Conservation (phyloP, 1,140 invertebrate genomes). For the Aphelenchoides besseyi region DNA sequence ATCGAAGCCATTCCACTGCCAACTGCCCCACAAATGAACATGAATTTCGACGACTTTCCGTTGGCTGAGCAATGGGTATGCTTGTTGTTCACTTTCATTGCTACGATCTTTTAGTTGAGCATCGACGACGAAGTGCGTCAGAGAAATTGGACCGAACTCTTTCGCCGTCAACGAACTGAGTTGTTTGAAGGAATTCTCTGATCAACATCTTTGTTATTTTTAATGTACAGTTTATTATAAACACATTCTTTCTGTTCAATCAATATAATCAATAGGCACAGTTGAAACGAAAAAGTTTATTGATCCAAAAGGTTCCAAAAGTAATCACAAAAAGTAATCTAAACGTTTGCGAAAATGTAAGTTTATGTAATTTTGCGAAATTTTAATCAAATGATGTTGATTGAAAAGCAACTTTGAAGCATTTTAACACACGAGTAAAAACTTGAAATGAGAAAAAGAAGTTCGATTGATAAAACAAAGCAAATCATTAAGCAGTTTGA, state of each 20-base stretch:
- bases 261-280: not conserved
- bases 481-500: no score
- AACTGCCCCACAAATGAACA: not conserved
- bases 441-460: no score
- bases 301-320: conserved; percentile 4
- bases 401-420: no score
- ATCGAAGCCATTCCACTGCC: not conserved
- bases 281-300: conserved; percentile 8
- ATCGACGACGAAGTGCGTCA: not conserved
- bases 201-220: not conserved
- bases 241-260: not conserved
- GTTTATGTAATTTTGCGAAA: not conserved
- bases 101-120: not conserved
- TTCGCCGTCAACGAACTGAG: not conserved
- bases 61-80: conserved; percentile 3
- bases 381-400: no score
- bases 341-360: not conserved
- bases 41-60: conserved; percentile 7
- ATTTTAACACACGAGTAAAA: no score
- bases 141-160: not conserved
- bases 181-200: not conserved
- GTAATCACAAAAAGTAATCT: not conserved
- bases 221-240: not conserved
- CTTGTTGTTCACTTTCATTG: not conserved
- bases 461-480: no score